Conservation (phyloP, 1,140 invertebrate genomes). For the Caenorhabditis brenneri region DNA sequence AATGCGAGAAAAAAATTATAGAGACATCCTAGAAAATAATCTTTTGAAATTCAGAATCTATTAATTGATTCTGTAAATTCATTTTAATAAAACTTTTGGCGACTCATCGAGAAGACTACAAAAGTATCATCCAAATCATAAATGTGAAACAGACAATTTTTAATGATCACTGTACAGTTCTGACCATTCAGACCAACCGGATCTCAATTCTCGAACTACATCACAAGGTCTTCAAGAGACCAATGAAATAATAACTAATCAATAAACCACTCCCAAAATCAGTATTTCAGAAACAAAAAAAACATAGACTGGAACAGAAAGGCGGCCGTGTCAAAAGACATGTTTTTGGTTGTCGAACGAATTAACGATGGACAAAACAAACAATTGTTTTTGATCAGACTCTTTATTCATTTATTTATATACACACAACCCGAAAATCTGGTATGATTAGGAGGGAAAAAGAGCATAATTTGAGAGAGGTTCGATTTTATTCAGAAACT, state of each 20-base stretch:
- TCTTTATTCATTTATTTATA: conserved; percentile 1
- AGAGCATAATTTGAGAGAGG: conserved; percentile 55
- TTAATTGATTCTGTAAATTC: no score
- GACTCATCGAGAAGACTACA: no score
- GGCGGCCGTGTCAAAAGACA: background rate
- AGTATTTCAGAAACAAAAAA: no score
- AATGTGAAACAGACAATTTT: no score
- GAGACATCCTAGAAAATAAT: no score
- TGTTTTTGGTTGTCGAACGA: conserved; percentile 30
- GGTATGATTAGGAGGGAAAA: conserved; percentile 17
- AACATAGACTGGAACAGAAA: background rate
- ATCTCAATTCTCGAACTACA: background rate
- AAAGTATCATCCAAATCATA: no score
- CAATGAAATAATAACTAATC: no score
- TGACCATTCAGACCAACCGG: background rate
- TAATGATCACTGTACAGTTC: background rate
- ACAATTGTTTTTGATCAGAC: background rate
- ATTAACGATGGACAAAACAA: conserved; percentile 27
- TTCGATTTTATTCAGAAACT: background rate
- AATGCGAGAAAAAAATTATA: no score
- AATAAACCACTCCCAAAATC: no score
- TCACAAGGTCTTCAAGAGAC: conserved; percentile 2
- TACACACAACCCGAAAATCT: conserved; percentile 40
- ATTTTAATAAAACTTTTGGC: no score
- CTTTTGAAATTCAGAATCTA: no score